Evolutionary conservation across 1,140 invertebrate genomes (phyloP).

Genomic region (Dermatophagoides farinae): DNA sequence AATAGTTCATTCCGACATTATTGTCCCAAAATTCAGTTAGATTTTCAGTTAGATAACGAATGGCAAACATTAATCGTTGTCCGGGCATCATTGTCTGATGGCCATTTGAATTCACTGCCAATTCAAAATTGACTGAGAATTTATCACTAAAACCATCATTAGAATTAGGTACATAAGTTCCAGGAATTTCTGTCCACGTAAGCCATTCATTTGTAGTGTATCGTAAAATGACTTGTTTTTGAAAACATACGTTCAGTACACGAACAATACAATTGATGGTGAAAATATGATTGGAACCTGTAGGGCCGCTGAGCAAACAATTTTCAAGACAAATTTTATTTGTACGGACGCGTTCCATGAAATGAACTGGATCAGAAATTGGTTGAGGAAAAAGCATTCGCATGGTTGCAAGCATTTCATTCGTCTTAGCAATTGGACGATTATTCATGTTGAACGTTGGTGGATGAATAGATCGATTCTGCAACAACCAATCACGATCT

Average conservation of each 20-base stretch:
- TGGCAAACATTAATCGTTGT: slow-evolving; percentile 52
- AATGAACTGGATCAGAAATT: slow-evolving; percentile 40
- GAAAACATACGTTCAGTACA: slow-evolving; percentile 70
- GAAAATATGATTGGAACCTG: slow-evolving; percentile 39
- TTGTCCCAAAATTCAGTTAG: slow-evolving; percentile 67
- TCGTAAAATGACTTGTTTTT: slow-evolving; percentile 68
- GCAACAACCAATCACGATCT: neutral
- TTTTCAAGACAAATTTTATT: slow-evolving; percentile 64
- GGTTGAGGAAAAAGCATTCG: slow-evolving; percentile 49
- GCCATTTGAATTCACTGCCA: slow-evolving; percentile 6
- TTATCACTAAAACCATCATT: slow-evolving; percentile 76
- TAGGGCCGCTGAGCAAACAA: slow-evolving; percentile 44
- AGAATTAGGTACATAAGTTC: slow-evolving; percentile 61
- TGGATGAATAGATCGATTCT: neutral
- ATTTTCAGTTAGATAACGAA: slow-evolving; percentile 57
- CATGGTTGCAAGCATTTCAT: neutral
- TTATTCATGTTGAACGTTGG: neutral
- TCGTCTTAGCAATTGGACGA: neutral
- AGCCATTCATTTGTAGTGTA: slow-evolving; percentile 69
- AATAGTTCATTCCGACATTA: slow-evolving; percentile 61
- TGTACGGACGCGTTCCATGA: slow-evolving; percentile 48
- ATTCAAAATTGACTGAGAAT: slow-evolving; percentile 51
- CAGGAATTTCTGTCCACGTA: slow-evolving; percentile 48
- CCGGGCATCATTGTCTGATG: slow-evolving; percentile 27
- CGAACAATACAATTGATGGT: slow-evolving; percentile 65